phyloP scores from a whole-genome alignment of 2,113 vertebrate species.

The Uropsilus gracilis region DNA sequence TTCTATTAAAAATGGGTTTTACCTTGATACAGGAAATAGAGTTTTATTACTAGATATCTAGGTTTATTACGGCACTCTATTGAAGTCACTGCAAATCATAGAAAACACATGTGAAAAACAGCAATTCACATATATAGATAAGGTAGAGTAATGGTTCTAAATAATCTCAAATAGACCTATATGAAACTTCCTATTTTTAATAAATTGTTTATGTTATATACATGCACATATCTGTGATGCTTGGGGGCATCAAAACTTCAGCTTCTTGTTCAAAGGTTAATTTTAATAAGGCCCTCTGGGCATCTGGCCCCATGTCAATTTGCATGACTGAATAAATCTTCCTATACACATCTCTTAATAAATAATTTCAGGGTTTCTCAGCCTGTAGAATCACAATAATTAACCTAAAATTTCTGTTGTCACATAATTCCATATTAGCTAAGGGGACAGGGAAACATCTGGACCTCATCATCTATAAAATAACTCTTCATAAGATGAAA shows the following conservation, averaged over 20 bases:
- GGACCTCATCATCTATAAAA: constrained; percentile 68
- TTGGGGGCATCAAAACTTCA: constrained; percentile 41
- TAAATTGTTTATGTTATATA: neutral
- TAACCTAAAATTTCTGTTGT: constrained; percentile 69
- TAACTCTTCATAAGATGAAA: constrained; percentile 64
- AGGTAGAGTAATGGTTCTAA: neutral
- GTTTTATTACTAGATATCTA: neutral
- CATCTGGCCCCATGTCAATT: constrained; percentile 58
- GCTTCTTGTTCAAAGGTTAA: constrained; percentile 59
- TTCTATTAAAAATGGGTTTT: neutral
- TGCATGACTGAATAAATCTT: constrained; percentile 67
- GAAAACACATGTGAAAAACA: neutral
- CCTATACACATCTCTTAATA: constrained; percentile 59
- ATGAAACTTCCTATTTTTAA: neutral
- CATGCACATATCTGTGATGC: neutral
- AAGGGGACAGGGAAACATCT: constrained; percentile 67
- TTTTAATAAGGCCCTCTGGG: constrained; percentile 67
- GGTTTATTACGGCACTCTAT: neutral
- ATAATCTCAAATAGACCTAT: neutral
- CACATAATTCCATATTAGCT: constrained; percentile 55
- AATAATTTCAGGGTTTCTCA: constrained; percentile 59
- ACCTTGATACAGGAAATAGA: neutral
- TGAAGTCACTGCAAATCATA: neutral
- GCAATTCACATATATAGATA: neutral
- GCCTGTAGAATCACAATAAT: constrained; percentile 63